phyloP scores from a whole-genome alignment of 2,797 vertebrate genomes.

The Clarias laeviceps region DNA sequence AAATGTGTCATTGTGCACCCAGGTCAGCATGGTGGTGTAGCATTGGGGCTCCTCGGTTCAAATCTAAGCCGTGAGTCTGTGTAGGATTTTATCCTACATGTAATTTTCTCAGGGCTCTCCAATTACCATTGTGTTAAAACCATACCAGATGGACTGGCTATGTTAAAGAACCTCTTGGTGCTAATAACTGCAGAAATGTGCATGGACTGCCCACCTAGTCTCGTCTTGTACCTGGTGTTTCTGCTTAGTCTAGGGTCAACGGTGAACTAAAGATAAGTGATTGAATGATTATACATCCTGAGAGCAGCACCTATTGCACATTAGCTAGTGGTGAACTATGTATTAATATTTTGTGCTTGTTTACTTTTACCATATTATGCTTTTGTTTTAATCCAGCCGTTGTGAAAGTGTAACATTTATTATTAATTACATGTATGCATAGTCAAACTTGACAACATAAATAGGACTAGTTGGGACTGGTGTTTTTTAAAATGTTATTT shows the following conservation, averaged over 20 bases:
- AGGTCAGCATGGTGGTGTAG: neutral
- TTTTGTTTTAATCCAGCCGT: no score
- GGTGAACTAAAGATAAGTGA: neutral
- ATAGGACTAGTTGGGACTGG: neutral
- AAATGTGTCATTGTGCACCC: neutral
- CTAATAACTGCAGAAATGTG: neutral
- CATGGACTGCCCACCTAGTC: neutral
- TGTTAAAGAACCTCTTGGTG: neutral
- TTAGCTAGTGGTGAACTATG: neutral
- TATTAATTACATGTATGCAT: no score
- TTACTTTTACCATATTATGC: neutral
- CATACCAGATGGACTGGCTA: neutral
- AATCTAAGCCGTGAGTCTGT: neutral
- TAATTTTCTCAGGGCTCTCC: neutral
- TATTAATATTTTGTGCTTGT: neutral
- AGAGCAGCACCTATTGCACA: neutral
- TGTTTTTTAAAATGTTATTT: no score
- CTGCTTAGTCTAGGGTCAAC: neutral
- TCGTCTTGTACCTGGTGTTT: neutral
- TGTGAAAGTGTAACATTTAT: neutral
- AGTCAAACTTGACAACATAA: neutral
- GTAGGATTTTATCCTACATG: neutral
- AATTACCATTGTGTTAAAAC: neutral
- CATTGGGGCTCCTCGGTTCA: neutral
- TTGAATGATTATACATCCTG: neutral